phyloP scores from a whole-genome alignment of 2,113 vertebrate genomes.

The Phylloscopus trochilus region DNA sequence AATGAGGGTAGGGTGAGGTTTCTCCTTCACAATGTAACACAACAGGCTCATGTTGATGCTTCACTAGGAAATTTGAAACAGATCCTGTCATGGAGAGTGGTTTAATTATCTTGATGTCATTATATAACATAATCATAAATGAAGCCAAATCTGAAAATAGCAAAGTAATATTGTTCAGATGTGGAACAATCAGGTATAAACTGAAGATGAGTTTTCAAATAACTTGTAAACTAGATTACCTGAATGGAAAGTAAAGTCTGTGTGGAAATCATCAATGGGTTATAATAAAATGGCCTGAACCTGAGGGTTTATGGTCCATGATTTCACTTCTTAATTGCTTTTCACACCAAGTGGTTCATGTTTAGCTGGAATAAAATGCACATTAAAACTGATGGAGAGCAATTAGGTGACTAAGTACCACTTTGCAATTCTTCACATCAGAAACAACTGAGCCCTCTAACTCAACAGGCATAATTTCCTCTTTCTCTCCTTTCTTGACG shows the following conservation, averaged over 20 bases:
- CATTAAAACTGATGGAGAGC: neutral
- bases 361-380: neutral
- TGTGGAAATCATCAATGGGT: neutral
- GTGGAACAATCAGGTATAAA: neutral
- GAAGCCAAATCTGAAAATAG: neutral
- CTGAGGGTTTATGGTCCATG: neutral
- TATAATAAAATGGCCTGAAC: neutral
- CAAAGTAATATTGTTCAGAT: neutral
- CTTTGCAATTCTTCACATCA: neutral
- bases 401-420: neutral
- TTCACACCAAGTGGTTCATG: neutral
- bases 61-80: neutral
- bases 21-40: neutral
- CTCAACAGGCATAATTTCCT: neutral
- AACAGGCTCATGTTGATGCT: neutral
- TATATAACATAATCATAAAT: neutral
- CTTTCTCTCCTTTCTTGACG: neutral
- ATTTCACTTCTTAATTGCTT: neutral
- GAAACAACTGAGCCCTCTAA: neutral
- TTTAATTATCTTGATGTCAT: neutral
- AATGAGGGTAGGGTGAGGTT: neutral
- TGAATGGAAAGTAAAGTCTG: neutral
- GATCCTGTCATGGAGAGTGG: neutral
- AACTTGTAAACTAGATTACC: neutral
- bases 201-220: neutral